Evolutionary conservation across 1,140 invertebrate genomes (phyloP), one percentile per base, ranked within the genome.

Genomic region (Drosophila sproati): DNA sequence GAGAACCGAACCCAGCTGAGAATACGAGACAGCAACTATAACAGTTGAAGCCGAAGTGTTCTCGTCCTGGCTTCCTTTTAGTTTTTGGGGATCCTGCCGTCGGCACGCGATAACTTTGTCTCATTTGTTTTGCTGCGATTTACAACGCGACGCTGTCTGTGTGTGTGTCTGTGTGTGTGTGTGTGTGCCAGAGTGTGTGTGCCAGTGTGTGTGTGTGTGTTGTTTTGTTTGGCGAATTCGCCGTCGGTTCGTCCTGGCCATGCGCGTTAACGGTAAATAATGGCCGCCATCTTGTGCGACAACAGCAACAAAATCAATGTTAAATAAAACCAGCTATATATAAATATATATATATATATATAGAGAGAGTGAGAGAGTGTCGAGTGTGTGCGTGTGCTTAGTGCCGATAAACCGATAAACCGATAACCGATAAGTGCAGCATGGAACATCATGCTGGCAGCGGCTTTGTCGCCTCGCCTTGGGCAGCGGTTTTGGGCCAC

Each of bases 401-500:
- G 12, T n/a, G 12, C 32, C 39, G 43, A 60, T n/a, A 20, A 20
- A 50, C n/a, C 37, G 48, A 35, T 37, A 62, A 37, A 20, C 20
- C 59, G 60, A 68, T 55, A 39, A 48, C 41, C 52, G 55, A 45
- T 31, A 82, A 8, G 3, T 47, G n/a, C 82, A 93, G 71, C 74
- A 95, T 96, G 95, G 95, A 95, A 93, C 95, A 95, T 87, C 94
- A 95, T 28, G 39, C 39, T n/a, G 94, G 95, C 61, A 89, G 91
- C 80, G 95, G 95, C 34, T 96, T 96, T 82, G 94, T 95, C 51
- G 93, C 95, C 54, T 95, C 95, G 81, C 95, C 95, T 64, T 96
- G 95, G 95, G 95, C 95, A 76, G 95, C 95, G 56, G 94, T 96
- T 82, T 93, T 95, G 68, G 95, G 95, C 39, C 95, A 95, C 87